Percentiles rank a stretch among this genome's conserved stretches.
phyloP scores from a whole-genome alignment of 2,888 invertebrate species.

The Oligia fasciuncula region DNA sequence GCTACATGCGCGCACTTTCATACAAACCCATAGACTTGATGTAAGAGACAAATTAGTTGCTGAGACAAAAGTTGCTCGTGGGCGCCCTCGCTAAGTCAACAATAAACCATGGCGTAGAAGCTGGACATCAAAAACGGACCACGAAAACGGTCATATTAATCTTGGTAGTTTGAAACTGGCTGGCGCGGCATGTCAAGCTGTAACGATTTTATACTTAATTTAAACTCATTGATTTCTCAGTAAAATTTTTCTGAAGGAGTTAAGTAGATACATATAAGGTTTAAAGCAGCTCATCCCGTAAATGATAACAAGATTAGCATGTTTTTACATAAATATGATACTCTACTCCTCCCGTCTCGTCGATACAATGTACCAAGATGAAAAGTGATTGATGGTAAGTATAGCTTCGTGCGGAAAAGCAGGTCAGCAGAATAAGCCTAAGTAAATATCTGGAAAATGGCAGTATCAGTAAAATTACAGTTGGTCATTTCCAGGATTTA shows the following conservation, averaged over 20 bases:
- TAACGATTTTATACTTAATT: too few relatives aligned
- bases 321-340: conserved; percentile 2
- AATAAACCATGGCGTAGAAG: background rate
- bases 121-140: background rate
- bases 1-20: too few relatives aligned
- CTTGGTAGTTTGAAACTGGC: background rate
- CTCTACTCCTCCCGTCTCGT: background rate
- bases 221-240: background rate
- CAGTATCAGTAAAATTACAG: background rate
- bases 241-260: background rate
- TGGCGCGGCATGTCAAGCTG: background rate
- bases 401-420: background rate
- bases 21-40: too few relatives aligned
- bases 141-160: background rate
- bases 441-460: background rate
- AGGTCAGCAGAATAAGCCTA: conserved; percentile 3
- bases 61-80: too few relatives aligned
- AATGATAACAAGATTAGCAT: background rate
- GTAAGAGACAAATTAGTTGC: too few relatives aligned
- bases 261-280: background rate
- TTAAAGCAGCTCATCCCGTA: background rate
- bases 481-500: too few relatives aligned
- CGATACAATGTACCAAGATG: background rate
- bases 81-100: too few relatives aligned
- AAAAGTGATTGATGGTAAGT: conserved; percentile 16